Evolutionary conservation across 1,140 invertebrate genomes (phyloP), one percentile per base, ranked within the genome.

Genomic region (Drosophila nasuta): DNA sequence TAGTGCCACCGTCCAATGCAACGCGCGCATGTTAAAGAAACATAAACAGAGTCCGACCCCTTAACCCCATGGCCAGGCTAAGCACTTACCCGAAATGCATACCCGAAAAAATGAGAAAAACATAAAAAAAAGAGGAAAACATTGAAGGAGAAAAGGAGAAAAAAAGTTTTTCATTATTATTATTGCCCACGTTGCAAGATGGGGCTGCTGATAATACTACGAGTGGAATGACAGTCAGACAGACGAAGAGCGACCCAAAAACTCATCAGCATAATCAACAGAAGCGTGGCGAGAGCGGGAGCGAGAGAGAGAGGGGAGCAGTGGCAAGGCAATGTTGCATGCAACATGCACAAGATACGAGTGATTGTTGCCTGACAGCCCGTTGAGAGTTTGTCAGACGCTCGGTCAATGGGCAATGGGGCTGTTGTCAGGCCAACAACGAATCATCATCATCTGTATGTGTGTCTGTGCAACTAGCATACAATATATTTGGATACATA

Each of bases 241-340:
- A 38, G 28, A 51, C 43, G 56, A 43, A 35, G 68, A 75, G 35
- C 74, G 74, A 76, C 74, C 74, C 75, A 77, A 74, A 77, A 77
- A 77, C 70, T 77, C 74, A 76, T 76, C 74, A 76, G 52, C 70
- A 77, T 77, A 77, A 77, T 74, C 75, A 77, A 74, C 64, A 58
- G 60, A 74, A 52, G 56, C 57, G 30, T 10, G 13, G 15, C 1
- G 30, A 28, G 62, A 33, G 25, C 2, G 3, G 11, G 2, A 15
- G 41, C 1, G 6, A 43, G 54, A 17, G 0, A 25, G 20, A 25
- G 20, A 25, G 20, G 3, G 20, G 20, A 25, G 20, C 20, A 3
- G 20, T 25, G 20, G 20, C 7, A 2, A 28, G 68, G 43, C 54
- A 73, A 57, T 70, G 75, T 77, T 77, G 75, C 75, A 77, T 77